Evolutionary conservation across 2,888 invertebrate genomes (phyloP), one percentile per base, ranked within the genome.

Genomic region (Stenodera caucasica): DNA sequence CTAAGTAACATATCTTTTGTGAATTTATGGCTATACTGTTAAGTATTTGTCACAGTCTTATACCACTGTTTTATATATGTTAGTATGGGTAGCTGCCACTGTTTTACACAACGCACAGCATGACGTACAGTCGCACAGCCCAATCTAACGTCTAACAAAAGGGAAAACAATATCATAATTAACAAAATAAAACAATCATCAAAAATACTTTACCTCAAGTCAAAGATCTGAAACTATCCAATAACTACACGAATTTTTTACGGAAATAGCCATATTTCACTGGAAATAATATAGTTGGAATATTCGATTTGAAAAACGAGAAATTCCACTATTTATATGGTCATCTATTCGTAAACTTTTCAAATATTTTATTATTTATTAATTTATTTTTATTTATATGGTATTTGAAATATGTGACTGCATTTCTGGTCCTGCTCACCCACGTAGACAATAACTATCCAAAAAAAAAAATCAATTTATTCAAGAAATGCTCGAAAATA

Each of bases 1-100:
- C 76, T 74, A 72, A 70, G 70, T 72, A 72, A 75, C 73, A 75
- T 75, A 77, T 77, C 77, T 76, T 74, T 74, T 68, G 70, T 73
- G 75, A 77, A 79, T 80, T 78, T 80, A 80, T 79, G 75, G 69
- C 70, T 72, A 73, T 74, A 74, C 75, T 73, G 75, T 75, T 77
- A 76, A 77, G 77, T 78, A 80, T 80, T 80, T 79, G 79, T 80
- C 79, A 78, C 77, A 80, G 80, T 80, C 80, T 73, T 73, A 75
- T 73, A 75, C 72, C 75, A 72, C 74, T 78, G 78, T 78, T 76
- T 78, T 78, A 78, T 78, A 76, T 76, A 77, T 76, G 76, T 76
- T 77, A 73, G 73, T 75, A 75, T 73, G 75, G 74, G 76, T 74
- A 72, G 74, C 77, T 78, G 80, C 80, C 80, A 80, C 80, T 78